These are phyloP conservation scores for Drosophila elegans DNA, from an alignment of 1,140 invertebrate species.

Conservation along the genomic window DNA sequence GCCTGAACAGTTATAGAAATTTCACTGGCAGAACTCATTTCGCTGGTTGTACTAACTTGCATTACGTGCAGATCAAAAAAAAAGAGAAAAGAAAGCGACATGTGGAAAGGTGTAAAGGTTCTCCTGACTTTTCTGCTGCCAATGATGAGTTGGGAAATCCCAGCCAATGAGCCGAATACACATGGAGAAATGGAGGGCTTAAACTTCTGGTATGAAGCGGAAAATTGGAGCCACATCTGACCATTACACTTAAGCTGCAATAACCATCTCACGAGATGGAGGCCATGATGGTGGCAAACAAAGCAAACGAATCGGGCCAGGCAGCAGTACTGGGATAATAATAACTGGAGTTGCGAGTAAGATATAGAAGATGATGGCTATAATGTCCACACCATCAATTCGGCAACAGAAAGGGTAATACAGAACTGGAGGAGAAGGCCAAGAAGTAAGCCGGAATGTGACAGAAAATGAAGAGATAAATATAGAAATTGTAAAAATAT, in stretches of 20 bases:
- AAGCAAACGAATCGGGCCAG: not conserved
- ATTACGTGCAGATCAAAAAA: constrained; percentile 54
- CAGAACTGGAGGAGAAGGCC: too few relatives aligned
- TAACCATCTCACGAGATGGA: constrained; percentile 34
- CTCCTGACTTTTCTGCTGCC: constrained; percentile 4
- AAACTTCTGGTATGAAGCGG: not conserved
- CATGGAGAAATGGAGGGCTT: not conserved
- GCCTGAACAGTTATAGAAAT: constrained; percentile 22
- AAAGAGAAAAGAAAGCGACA: not conserved
- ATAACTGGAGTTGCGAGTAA: constrained; percentile 32
- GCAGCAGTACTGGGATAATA: constrained; percentile 13
- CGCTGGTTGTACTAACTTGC: constrained; percentile 60
- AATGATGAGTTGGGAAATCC: constrained; percentile 61
- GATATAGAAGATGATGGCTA: constrained; percentile 41
- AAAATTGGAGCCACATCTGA: constrained; percentile 22
- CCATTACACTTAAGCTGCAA: constrained; percentile 53
- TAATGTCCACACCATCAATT: constrained; percentile 22
- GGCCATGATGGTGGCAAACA: constrained; percentile 21
- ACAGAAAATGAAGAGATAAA: not conserved
- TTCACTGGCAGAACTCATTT: constrained; percentile 47
- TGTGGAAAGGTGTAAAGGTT: constrained; percentile 6
- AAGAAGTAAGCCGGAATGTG: not conserved
- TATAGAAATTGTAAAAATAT: too few relatives aligned
- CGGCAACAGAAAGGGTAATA: constrained; percentile 11
- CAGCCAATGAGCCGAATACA: constrained; percentile 57